phyloP scores from a whole-genome alignment of 1,140 invertebrate genomes.

The Aporrectodea caliginosa region DNA sequence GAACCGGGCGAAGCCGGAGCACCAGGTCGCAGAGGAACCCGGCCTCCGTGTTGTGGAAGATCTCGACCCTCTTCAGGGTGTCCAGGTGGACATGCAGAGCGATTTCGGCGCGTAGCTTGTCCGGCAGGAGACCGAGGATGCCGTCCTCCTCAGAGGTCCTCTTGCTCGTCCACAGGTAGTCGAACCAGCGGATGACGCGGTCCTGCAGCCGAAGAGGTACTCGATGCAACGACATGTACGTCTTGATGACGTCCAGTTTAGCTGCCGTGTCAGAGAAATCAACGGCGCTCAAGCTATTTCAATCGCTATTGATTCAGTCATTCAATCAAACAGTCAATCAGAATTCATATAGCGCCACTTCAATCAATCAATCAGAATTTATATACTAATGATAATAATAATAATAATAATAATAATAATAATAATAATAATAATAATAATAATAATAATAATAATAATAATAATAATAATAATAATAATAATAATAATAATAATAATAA shows the following conservation, averaged over 20 bases:
- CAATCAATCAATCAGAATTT: background rate
- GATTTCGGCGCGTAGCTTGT: conserved; percentile 97
- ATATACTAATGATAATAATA: background rate
- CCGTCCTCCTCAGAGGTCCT: conserved; percentile 97
- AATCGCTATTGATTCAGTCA: background rate
- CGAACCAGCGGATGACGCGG: conserved; percentile 99
- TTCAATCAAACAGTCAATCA: background rate
- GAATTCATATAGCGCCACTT: background rate
- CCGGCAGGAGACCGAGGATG: conserved; percentile 71
- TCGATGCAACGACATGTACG: conserved; percentile 93
- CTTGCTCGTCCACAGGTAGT: conserved; percentile 97
- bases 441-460: background rate
- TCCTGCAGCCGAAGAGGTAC: conserved; percentile 92
- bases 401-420: background rate
- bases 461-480: background rate
- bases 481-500: background rate
- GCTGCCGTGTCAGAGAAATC: too few relatives aligned
- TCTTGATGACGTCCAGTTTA: conserved; percentile 95
- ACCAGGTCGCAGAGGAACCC: conserved; percentile 97
- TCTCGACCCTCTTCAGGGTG: conserved; percentile 94
- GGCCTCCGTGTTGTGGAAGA: conserved; percentile 98
- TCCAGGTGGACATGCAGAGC: conserved; percentile 98
- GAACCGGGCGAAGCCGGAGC: conserved; percentile 82
- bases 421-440: background rate
- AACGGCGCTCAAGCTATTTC: conserved; percentile 21